Evolutionary conservation across 1,140 invertebrate species (phyloP).

Genomic region (Elymnias hypermnestra): DNA sequence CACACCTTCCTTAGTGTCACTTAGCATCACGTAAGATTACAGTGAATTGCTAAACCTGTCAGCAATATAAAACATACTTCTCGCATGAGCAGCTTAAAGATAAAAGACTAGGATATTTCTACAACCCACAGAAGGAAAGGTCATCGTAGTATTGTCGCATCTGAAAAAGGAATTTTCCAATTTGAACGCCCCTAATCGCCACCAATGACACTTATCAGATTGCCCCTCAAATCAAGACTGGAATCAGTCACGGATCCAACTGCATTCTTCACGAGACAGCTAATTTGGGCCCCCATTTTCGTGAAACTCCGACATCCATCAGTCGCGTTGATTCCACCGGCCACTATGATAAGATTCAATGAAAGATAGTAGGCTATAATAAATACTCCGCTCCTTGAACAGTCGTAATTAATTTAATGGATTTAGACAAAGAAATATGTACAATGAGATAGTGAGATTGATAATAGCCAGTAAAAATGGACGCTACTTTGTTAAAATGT

Average conservation of each 20-base stretch:
- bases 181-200: conserved; percentile 48
- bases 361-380: conserved; percentile 73
- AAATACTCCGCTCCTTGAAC: conserved; percentile 66
- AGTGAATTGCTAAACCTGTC: no score
- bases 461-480: conserved; percentile 14
- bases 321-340: conserved; percentile 40
- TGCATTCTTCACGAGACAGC: conserved; percentile 61
- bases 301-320: conserved; percentile 60
- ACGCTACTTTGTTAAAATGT: background rate
- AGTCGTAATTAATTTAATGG: conserved; percentile 71
- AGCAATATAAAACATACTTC: no score
- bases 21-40: no score
- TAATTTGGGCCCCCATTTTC: conserved; percentile 60
- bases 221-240: conserved; percentile 38
- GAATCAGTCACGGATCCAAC: conserved; percentile 57
- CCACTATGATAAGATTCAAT: conserved; percentile 67
- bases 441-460: conserved; percentile 67
- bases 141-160: no score
- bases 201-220: conserved; percentile 50
- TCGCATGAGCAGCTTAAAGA: no score
- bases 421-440: conserved; percentile 73
- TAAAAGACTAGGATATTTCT: no score
- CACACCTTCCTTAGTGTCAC: no score
- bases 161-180: conserved; percentile 48
- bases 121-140: no score